phyloP scores from a whole-genome alignment of 2,888 invertebrate genomes.

The Timandra comae region DNA sequence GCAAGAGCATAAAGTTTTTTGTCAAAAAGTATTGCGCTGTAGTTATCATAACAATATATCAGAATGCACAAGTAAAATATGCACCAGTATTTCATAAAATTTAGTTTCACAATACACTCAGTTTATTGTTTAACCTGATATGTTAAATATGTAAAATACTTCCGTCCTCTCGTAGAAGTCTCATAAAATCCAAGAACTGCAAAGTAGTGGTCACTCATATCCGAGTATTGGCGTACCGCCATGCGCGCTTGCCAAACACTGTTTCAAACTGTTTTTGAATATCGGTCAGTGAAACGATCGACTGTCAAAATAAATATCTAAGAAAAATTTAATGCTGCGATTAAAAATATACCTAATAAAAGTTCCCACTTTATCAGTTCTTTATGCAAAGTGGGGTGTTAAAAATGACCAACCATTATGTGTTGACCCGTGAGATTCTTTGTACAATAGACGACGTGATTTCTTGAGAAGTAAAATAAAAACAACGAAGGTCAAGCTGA shows the following conservation, averaged over 20 bases:
- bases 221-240: conserved; percentile 26
- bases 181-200: conserved; percentile 14
- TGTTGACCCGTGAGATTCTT: conserved; percentile 28
- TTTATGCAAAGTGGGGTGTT: conserved; percentile 34
- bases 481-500: conserved; percentile 39
- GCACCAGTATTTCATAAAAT: too few species aligned
- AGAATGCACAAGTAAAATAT: too few species aligned
- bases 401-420: conserved; percentile 12
- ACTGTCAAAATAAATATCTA: conserved; percentile 7
- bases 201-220: conserved; percentile 15
- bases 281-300: conserved; percentile 11
- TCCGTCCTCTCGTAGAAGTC: background rate
- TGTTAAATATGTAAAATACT: background rate
- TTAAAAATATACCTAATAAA: conserved; percentile 29
- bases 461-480: conserved; percentile 28
- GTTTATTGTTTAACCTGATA: background rate
- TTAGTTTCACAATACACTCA: too few species aligned
- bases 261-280: conserved; percentile 13
- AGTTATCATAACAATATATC: too few species aligned
- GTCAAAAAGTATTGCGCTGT: too few species aligned
- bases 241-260: conserved; percentile 23
- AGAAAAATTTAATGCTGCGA: conserved; percentile 12
- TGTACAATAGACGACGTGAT: conserved; percentile 13
- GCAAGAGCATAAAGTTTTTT: too few species aligned
- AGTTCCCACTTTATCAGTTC: conserved; percentile 41